A percentile compares a stretch with the other conserved stretches of the same genome.
These are phyloP conservation scores for Melipona beecheii DNA, from an alignment of 2,888 invertebrate species.

Conservation along the genomic window DNA sequence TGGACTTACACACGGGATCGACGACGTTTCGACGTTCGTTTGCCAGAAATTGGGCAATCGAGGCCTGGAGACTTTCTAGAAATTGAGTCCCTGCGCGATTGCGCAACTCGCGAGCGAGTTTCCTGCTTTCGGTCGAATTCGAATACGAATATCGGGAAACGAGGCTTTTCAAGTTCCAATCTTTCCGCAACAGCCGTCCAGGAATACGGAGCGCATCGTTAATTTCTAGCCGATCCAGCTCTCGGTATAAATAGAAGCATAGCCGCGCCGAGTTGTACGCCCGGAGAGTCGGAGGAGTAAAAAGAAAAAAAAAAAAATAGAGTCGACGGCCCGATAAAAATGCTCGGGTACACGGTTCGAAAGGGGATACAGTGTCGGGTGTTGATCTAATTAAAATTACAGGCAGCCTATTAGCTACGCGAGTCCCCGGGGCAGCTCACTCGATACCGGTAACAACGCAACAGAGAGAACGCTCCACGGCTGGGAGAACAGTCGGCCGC, in stretches of 20 bases:
- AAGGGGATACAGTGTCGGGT: conserved; percentile 62
- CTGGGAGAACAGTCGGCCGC: conserved; percentile 23
- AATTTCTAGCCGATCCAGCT: neutral
- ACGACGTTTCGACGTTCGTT: conserved; percentile 13
- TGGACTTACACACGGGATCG: neutral
- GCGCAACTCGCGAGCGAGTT: neutral
- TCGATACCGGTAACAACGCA: conserved; percentile 63
- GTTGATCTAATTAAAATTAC: conserved; percentile 72
- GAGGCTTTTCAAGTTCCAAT: neutral
- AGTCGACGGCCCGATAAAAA: conserved; percentile 22
- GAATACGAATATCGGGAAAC: no score
- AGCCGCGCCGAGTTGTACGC: neutral
- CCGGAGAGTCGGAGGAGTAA: neutral
- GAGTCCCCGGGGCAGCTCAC: conserved; percentile 45
- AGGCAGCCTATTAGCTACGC: conserved; percentile 65
- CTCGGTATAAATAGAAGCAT: conserved; percentile 49
- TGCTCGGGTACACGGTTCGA: conserved; percentile 41
- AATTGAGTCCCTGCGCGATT: neutral
- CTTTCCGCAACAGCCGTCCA: neutral
- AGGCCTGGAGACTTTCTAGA: conserved; percentile 10
- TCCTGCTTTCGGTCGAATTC: neutral
- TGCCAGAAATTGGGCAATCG: conserved; percentile 30
- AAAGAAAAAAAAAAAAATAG: conserved; percentile 24
- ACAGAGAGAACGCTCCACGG: conserved; percentile 18
- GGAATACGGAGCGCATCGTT: neutral